These are phyloP conservation scores for Heloderma charlesbogerti DNA, from an alignment of 2,113 vertebrate genomes.

Conservation along the genomic window DNA sequence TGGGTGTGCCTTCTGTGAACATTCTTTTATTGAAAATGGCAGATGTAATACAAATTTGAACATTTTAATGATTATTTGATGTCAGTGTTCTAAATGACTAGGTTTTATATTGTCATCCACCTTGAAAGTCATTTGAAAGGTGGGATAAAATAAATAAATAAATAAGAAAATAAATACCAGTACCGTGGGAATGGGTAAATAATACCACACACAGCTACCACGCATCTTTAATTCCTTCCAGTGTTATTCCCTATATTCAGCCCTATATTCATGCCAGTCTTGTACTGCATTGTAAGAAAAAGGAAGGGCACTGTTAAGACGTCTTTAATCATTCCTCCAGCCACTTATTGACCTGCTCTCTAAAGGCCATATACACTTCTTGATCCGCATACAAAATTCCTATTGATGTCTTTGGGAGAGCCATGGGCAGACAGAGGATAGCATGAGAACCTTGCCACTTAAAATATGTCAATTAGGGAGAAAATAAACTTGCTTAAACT, in stretches of 20 bases:
- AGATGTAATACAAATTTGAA: background rate
- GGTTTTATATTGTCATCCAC: background rate
- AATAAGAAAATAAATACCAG: conserved; percentile 22
- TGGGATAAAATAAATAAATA: conserved; percentile 59
- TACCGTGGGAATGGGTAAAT: conserved; percentile 68
- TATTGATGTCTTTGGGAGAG: conserved; percentile 67
- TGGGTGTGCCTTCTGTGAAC: conserved; percentile 47
- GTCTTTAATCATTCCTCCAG: conserved; percentile 77
- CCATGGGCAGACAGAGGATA: conserved; percentile 63
- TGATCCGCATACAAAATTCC: conserved; percentile 74
- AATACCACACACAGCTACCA: conserved; percentile 68
- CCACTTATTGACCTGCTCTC: conserved; percentile 76
- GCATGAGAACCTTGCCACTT: conserved; percentile 66
- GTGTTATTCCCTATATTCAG: conserved; percentile 64
- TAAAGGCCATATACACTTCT: conserved; percentile 71
- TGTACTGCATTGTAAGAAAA: conserved; percentile 73
- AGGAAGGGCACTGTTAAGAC: conserved; percentile 71
- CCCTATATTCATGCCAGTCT: conserved; percentile 76
- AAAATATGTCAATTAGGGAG: conserved; percentile 50
- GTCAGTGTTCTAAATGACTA: background rate
- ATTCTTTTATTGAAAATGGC: background rate
- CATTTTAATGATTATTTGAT: background rate
- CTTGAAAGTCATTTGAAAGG: conserved; percentile 63
- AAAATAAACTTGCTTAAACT: conserved; percentile 50
- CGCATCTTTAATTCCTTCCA: conserved; percentile 70